Conservation (phyloP, 2,113 vertebrate species). For the Chrysochloris asiatica region DNA sequence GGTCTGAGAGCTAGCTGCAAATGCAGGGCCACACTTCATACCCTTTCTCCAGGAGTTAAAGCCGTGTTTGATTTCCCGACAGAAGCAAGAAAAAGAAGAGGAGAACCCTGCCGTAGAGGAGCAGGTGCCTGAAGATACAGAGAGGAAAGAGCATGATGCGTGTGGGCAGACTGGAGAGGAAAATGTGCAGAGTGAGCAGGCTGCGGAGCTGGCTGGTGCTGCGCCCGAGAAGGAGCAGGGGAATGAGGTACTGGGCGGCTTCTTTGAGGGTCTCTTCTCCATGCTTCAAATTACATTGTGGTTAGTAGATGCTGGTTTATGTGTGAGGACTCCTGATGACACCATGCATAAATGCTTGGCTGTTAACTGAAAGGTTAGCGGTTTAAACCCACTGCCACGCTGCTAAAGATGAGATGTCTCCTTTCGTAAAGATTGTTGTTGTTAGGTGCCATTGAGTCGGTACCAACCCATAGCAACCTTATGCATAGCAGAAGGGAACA, state of each 20-base stretch:
- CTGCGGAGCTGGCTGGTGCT: constrained; percentile 93
- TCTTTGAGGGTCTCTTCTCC: neutral
- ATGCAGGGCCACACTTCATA: no score
- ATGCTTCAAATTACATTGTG: neutral
- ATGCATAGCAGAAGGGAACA: no score
- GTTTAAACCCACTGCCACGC: neutral
- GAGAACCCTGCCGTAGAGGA: constrained; percentile 83
- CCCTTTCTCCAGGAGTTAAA: neutral
- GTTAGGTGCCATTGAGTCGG: no score
- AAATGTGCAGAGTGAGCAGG: constrained; percentile 92
- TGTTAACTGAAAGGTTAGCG: neutral
- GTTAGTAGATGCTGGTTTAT: neutral
- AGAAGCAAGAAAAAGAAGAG: constrained; percentile 86
- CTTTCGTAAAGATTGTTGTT: no score
- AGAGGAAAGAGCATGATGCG: constrained; percentile 90
- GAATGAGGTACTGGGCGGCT: constrained; percentile 89
- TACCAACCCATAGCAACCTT: no score
- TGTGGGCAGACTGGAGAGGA: constrained; percentile 91
- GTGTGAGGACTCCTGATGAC: neutral
- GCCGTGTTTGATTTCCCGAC: constrained; percentile 31
- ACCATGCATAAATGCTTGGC: neutral
- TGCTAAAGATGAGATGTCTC: no score
- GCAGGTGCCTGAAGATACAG: constrained; percentile 82
- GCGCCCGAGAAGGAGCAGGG: constrained; percentile 91
- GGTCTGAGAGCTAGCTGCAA: neutral